phyloP scores from a whole-genome alignment of 2,797 vertebrate genomes.

The Squalus acanthias region DNA sequence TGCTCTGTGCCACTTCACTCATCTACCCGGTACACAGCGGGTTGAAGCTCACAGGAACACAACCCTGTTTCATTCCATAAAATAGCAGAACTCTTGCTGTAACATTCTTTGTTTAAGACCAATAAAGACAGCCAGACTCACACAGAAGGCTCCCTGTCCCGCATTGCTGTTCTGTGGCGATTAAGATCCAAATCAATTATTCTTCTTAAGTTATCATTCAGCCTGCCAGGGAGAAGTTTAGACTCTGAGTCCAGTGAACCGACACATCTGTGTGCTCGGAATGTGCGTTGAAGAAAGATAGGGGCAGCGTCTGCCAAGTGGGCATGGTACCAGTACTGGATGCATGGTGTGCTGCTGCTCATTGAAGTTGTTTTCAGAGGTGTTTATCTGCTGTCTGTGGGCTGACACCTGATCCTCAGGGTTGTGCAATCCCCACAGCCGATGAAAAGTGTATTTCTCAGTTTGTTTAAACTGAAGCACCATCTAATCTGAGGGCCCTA shows the following conservation, averaged over 20 bases:
- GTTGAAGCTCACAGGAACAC: not conserved
- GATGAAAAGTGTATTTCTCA: not conserved
- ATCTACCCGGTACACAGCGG: not conserved
- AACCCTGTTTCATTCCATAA: not conserved
- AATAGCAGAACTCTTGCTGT: not conserved
- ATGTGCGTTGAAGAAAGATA: not conserved
- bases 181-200: conserved; percentile 16
- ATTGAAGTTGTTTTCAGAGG: conserved; percentile 12
- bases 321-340: not conserved
- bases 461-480: not conserved
- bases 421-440: not conserved
- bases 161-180: not conserved
- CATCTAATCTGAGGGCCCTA: not conserved
- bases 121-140: not conserved
- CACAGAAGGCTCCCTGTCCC: not conserved
- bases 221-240: conserved; percentile 25
- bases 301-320: not conserved
- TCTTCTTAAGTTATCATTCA: conserved; percentile 9
- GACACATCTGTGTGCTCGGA: not conserved
- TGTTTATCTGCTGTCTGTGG: not conserved
- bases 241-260: not conserved
- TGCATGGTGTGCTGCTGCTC: not conserved
- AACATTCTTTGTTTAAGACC: not conserved
- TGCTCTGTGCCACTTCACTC: not conserved
- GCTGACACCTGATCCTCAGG: not conserved